phyloP scores from a whole-genome alignment of 2,797 vertebrate species.

The Steatocranus sp. region DNA sequence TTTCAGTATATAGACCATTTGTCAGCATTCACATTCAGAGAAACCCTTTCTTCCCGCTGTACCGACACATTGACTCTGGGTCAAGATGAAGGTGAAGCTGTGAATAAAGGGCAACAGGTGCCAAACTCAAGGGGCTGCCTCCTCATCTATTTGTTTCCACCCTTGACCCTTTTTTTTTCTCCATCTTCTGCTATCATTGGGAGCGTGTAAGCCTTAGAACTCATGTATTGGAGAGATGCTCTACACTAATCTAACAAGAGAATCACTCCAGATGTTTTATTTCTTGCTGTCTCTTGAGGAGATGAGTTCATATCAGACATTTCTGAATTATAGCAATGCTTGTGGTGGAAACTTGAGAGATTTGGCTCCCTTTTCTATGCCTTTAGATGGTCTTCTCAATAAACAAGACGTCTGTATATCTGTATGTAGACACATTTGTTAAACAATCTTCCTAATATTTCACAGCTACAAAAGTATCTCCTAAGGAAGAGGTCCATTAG shows the following conservation, averaged over 20 bases:
- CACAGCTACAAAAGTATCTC: background rate
- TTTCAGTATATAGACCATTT: slow-evolving; percentile 34
- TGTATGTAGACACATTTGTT: background rate
- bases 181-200: background rate
- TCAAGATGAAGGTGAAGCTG: slow-evolving; percentile 15
- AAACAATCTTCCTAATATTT: background rate
- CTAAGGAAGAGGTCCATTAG: background rate
- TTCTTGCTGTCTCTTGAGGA: slow-evolving; percentile 8
- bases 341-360: background rate
- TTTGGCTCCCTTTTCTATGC: background rate
- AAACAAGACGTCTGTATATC: background rate
- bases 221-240: slow-evolving; percentile 28
- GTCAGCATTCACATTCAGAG: slow-evolving; percentile 4
- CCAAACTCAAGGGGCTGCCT: background rate
- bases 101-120: slow-evolving; percentile 37
- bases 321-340: background rate
- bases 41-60: background rate
- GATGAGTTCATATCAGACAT: slow-evolving; percentile 11
- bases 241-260: background rate
- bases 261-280: slow-evolving; percentile 34
- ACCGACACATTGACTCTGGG: slow-evolving; percentile 8
- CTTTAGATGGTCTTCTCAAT: background rate
- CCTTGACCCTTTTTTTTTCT: background rate
- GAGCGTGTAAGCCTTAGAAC: slow-evolving; percentile 40
- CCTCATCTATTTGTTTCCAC: background rate